Conservation (phyloP, 2,797 vertebrate genomes). For the Sebastes iracundus region DNA sequence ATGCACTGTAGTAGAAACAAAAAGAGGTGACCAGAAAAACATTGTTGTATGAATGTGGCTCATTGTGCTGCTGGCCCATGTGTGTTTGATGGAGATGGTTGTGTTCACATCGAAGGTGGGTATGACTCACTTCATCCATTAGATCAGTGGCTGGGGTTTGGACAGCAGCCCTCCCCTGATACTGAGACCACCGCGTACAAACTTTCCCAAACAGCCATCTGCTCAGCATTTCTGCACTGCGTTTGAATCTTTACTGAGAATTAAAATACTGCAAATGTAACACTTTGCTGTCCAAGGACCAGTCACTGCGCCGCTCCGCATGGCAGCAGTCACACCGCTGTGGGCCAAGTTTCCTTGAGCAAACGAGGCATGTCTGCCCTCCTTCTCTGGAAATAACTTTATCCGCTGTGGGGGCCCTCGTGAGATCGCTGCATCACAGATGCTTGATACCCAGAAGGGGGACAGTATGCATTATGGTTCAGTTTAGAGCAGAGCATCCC, state of each 20-base stretch:
- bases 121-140: constrained; percentile 85
- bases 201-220: constrained; percentile 79
- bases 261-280: constrained; percentile 80
- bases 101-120: constrained; percentile 73
- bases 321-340: constrained; percentile 65
- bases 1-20: constrained; percentile 23
- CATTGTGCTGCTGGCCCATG: constrained; percentile 71
- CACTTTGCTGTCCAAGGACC: constrained; percentile 76
- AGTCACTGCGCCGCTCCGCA: constrained; percentile 62
- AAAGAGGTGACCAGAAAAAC: constrained; percentile 66
- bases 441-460: constrained; percentile 39
- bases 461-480: constrained; percentile 30
- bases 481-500: background rate
- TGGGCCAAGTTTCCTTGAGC: constrained; percentile 76
- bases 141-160: constrained; percentile 82
- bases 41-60: constrained; percentile 62
- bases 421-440: constrained; percentile 56
- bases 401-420: constrained; percentile 36
- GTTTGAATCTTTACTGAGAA: constrained; percentile 73
- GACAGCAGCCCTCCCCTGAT: constrained; percentile 74
- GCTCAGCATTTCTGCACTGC: constrained; percentile 75
- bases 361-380: constrained; percentile 64
- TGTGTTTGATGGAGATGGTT: constrained; percentile 75
- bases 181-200: constrained; percentile 75
- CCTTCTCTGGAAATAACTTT: constrained; percentile 68